Percentiles rank a stretch among this genome's conserved stretches.
These are phyloP conservation scores for Vidua macroura DNA, from an alignment of 2,113 vertebrate genomes.

Conservation along the genomic window DNA sequence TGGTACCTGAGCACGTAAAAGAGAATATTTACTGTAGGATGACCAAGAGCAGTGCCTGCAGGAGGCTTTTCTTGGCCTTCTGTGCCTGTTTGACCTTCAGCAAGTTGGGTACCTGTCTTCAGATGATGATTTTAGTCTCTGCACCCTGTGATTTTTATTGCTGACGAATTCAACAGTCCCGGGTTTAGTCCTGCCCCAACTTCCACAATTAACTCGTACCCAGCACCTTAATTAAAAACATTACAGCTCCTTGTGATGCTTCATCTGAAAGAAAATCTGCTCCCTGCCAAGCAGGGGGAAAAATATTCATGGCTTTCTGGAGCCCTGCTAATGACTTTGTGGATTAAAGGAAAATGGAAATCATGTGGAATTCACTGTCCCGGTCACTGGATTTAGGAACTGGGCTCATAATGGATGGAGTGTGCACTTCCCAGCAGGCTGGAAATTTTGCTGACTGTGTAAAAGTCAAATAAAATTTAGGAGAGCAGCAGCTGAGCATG, in stretches of 20 bases:
- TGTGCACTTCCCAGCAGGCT: neutral
- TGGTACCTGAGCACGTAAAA: neutral
- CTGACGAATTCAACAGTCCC: neutral
- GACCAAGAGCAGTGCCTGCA: neutral
- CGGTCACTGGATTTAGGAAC: neutral
- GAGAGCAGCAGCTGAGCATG: neutral
- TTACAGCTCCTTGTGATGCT: neutral
- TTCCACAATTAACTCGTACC: neutral
- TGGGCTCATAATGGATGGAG: neutral
- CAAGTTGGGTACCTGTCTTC: neutral
- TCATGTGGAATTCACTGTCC: neutral
- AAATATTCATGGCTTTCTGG: slow-evolving; percentile 24
- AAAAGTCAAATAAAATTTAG: neutral
- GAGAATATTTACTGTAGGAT: neutral
- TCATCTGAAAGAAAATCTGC: slow-evolving; percentile 8
- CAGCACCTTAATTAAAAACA: slow-evolving; percentile 61
- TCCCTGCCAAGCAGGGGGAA: neutral
- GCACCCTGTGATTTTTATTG: neutral
- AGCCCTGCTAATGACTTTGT: slow-evolving; percentile 1
- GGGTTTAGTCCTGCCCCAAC: neutral
- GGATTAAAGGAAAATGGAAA: neutral
- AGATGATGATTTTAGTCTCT: neutral
- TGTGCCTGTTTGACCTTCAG: neutral
- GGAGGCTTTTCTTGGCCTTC: neutral
- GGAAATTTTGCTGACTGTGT: neutral